Evolutionary conservation across 2,113 vertebrate species (phyloP).

Genomic region (Oenanthe melanoleuca): DNA sequence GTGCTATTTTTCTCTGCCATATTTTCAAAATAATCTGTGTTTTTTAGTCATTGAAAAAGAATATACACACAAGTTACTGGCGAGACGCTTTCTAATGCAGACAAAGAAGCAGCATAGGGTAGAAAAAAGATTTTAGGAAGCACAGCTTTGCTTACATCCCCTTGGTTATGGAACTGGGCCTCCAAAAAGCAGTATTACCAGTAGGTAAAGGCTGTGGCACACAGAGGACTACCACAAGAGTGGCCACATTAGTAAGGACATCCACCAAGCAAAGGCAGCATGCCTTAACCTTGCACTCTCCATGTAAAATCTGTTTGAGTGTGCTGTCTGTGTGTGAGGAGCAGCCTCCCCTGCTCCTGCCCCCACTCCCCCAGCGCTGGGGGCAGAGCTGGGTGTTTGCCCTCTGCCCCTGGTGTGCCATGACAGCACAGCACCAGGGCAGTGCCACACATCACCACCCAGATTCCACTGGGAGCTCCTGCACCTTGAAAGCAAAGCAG

Average conservation of each 20-base stretch:
- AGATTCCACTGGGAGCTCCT: background rate
- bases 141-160: background rate
- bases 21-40: background rate
- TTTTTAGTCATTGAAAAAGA: background rate
- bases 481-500: background rate
- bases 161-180: background rate
- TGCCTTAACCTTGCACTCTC: background rate
- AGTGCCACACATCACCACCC: accelerated
- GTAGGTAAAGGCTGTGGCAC: background rate
- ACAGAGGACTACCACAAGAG: background rate
- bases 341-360: background rate
- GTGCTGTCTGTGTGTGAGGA: background rate
- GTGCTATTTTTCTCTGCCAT: background rate
- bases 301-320: background rate
- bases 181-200: background rate
- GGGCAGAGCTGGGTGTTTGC: accelerated
- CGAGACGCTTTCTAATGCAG: background rate
- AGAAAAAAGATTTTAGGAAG: background rate
- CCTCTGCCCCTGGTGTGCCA: background rate
- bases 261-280: background rate
- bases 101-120: background rate
- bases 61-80: background rate
- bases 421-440: background rate
- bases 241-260: background rate
- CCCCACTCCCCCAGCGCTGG: accelerated